phyloP scores from a whole-genome alignment of 1,140 invertebrate genomes.

The Parasteatoda tepidariorum region DNA sequence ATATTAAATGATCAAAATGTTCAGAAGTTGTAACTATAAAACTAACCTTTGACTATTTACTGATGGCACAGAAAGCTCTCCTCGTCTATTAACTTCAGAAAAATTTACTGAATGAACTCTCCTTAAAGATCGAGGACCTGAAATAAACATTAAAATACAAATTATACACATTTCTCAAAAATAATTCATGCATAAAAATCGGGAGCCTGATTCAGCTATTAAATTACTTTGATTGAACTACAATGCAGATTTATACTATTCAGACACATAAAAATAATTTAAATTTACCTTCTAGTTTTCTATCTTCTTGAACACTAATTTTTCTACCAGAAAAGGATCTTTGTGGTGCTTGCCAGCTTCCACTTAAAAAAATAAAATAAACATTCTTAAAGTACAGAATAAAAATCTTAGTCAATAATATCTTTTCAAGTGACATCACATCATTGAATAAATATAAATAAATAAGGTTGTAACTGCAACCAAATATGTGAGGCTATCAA shows the following conservation, averaged over 20 bases:
- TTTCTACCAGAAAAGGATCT: conserved; percentile 41
- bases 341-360: conserved; percentile 52
- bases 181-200: not conserved
- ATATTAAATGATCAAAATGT: no score
- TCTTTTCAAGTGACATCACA: no score
- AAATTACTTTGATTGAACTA: no score
- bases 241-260: not conserved
- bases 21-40: no score
- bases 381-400: not conserved
- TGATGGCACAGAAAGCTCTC: conserved; percentile 40
- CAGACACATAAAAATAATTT: not conserved
- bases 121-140: conserved; percentile 35
- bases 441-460: no score
- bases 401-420: not conserved
- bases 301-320: conserved; percentile 43
- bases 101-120: conserved; percentile 48
- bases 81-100: conserved; percentile 52
- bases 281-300: conserved; percentile 39
- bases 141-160: not conserved
- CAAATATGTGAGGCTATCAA: no score
- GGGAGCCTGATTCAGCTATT: not conserved
- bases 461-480: no score
- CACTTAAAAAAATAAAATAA: conserved; percentile 17
- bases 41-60: conserved; percentile 34
- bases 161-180: not conserved